These are phyloP conservation scores for Terrapene triunguis DNA, from an alignment of 2,113 vertebrate species.

Conservation along the genomic window DNA sequence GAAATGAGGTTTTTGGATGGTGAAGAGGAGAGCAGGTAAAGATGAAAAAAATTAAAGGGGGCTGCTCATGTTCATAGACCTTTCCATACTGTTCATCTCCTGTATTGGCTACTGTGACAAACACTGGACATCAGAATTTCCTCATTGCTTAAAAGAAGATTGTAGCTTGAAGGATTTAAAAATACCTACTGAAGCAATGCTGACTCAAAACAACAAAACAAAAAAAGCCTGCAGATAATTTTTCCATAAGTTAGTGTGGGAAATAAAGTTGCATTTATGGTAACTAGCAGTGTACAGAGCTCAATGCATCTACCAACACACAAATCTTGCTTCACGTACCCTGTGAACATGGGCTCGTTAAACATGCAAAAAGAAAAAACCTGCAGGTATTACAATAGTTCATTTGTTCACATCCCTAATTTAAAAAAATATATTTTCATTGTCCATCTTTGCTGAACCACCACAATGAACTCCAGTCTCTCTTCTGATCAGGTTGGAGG, in stretches of 20 bases:
- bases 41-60: background rate
- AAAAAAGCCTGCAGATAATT: conserved; percentile 65
- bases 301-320: conserved; percentile 67
- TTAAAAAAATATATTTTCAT: conserved; percentile 77
- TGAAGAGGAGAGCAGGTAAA: background rate
- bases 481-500: conserved; percentile 90
- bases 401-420: conserved; percentile 77
- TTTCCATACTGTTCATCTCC: rapidly evolving
- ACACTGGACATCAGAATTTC: rapidly evolving
- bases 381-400: conserved; percentile 74
- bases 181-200: background rate
- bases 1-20: background rate
- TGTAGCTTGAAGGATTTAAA: background rate
- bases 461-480: background rate
- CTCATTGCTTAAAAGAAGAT: background rate
- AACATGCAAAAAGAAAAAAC: conserved; percentile 76
- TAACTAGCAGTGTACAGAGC: conserved; percentile 71
- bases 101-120: rapidly evolving
- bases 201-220: background rate
- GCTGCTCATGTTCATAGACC: rapidly evolving
- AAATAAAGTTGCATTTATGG: conserved; percentile 70
- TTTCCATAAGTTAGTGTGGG: conserved; percentile 78
- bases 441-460: conserved; percentile 65
- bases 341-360: conserved; percentile 57
- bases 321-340: conserved; percentile 71